Percentiles rank a stretch among this genome's conserved stretches.
These are phyloP conservation scores for Hanleya hanleyi DNA, from an alignment of 2,888 invertebrate species.

Conservation along the genomic window DNA sequence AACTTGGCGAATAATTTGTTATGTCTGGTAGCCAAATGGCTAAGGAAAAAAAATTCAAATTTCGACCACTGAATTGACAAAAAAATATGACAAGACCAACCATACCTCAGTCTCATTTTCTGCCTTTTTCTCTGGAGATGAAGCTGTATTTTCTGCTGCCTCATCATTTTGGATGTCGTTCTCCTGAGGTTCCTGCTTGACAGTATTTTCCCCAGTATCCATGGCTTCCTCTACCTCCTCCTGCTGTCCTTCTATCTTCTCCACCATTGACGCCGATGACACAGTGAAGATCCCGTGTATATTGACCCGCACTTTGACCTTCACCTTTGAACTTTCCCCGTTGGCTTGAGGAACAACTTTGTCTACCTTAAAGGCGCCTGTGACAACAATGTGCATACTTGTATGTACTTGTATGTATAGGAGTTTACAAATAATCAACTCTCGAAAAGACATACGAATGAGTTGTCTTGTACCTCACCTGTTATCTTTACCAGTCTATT, in stretches of 20 bases:
- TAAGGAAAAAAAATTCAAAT: too few species aligned
- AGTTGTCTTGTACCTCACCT: too few species aligned
- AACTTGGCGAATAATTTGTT: too few species aligned
- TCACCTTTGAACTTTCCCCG: conserved; percentile 95
- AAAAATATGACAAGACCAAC: too few species aligned
- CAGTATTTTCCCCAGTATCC: conserved; percentile 50
- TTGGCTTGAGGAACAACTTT: conserved; percentile 86
- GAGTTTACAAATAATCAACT: too few species aligned
- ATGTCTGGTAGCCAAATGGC: too few species aligned
- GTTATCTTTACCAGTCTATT: too few species aligned
- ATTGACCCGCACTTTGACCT: conserved; percentile 96
- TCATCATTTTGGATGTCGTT: conserved; percentile 45
- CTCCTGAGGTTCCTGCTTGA: conserved; percentile 29
- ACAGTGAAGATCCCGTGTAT: conserved; percentile 93
- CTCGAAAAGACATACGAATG: too few species aligned
- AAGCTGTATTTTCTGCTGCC: conserved; percentile 46
- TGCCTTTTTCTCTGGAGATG: too few species aligned
- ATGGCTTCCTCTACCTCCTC: conserved; percentile 57
- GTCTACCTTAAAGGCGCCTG: conserved; percentile 73
- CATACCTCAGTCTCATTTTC: conserved; percentile 56
- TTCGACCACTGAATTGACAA: too few species aligned
- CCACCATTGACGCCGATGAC: conserved; percentile 82
- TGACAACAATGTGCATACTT: too few species aligned
- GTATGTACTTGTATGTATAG: too few species aligned
- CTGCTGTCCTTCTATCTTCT: conserved; percentile 64